Base-by-base conservation (phyloP, 2,797 vertebrate species). In the Merluccius polli region DNA sequence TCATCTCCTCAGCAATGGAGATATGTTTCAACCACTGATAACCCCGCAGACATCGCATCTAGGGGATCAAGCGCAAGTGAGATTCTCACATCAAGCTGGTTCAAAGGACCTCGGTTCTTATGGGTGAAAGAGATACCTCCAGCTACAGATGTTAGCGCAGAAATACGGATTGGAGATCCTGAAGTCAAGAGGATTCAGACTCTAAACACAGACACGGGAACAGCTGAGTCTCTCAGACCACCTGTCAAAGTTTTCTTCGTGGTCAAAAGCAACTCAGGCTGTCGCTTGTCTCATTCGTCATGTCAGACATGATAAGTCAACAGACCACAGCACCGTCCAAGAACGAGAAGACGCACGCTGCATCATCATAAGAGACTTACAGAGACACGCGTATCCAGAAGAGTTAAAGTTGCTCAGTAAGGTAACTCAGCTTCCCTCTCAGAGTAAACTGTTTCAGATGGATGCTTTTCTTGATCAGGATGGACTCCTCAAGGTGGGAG, bases 401-500 rank as follows among this genome's bases (percentile, higher is more conserved):
- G 32, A 33, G 32, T 3, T 33, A 3, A 3, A 33, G 32, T 2
- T 33, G 32, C 33, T 82, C 30, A 82, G 36, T 5, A 83, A 81
- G 36, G 79, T 78, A 35, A 72, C 32, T 33, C 32, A 7, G 7
- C 32, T 33, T 33, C 32, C 32, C 2, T 2, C 32, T 33, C 32
- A 33, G 32, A 33, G 32, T 7, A 33, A 33, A 33, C 32, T 33
- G 32, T 33, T 3, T 7, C 2, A 33, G 32, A 33, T 33, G 32
- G 32, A 33, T 33, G 32, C 32, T 7, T 33, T 79, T 36, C 13
- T 72, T 18, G 74, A 77, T 15, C 68, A 11, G 32, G 44, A 78
- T 13, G 73, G 74, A 27, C 3, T 81, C 8, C 67, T 80, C 29
- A 81, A 81, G 75, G 72, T 77, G 76, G 76, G 79, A 77, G 32